Evolutionary conservation across 2,888 invertebrate genomes (phyloP), one percentile per base, ranked within the genome.

Genomic region (Catocala fraxini): DNA sequence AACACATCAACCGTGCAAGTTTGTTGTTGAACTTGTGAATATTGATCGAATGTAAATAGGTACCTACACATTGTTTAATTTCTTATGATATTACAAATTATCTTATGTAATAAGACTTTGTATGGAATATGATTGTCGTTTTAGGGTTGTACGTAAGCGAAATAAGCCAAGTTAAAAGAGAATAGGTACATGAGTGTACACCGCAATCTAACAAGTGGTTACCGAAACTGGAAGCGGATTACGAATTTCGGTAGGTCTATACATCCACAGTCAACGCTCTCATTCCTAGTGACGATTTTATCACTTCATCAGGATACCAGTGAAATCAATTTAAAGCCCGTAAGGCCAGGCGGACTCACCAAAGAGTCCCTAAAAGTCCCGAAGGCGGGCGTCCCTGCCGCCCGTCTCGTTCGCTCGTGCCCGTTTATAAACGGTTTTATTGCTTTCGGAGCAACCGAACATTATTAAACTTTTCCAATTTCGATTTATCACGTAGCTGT

Each of bases 391-490:
- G 91, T 89, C 92, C 92, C 91, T 87, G 90, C 88, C 87, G 85
- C 90, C 90, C 92, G 93, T 92, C 91, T 92, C 92, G 92, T 90
- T 92, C 92, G 91, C 93, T 90, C 91, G 90, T 88, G 92, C 93
- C 93, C 94, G 93, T 93, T 93, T 94, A 93, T 94, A 94, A 94
- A 94, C 94, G 94, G 92, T 94, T 94, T 94, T 94, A 94, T 94
- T 94, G 94, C 94, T 93, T 93, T 93, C 93, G 93, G 93, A 93
- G 94, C 93, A 93, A 93, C 93, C 93, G 94, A 94, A 94, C 94
- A 94, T 94, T 94, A 94, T 94, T 94, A 94, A 94, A 94, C 94
- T 94, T 94, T 94, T 94, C 94, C 94, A 94, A 94, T 94, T 94
- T 94, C 94, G 94, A 94, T 94, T 94, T 94, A 94, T 94, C 94